phyloP scores from a whole-genome alignment of 2,888 invertebrate genomes.

The Erannis defoliaria region DNA sequence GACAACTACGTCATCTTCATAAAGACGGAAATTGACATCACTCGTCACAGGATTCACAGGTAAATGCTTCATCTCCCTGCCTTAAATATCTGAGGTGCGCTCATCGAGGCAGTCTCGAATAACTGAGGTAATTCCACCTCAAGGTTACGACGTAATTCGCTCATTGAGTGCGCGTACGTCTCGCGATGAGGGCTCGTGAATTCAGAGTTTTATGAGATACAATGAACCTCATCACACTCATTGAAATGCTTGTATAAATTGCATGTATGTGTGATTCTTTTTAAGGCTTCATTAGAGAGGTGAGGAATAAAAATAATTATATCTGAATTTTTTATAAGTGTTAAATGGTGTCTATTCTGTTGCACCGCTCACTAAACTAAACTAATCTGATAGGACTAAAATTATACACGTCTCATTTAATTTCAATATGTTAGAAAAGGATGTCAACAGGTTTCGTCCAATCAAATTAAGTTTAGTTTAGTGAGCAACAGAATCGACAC shows the following conservation, averaged over 20 bases:
- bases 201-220: conserved; percentile 19
- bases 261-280: conserved; percentile 8
- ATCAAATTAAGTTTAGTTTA: too few relatives aligned
- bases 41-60: conserved; percentile 4
- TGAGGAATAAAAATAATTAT: neutral
- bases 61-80: conserved; percentile 10
- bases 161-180: conserved; percentile 28
- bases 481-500: too few relatives aligned
- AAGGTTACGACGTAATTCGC: conserved; percentile 33
- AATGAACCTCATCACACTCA: conserved; percentile 31
- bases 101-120: conserved; percentile 15
- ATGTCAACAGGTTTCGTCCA: too few relatives aligned
- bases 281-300: neutral
- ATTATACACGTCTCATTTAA: too few relatives aligned
- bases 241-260: conserved; percentile 17
- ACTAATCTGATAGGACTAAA: too few relatives aligned
- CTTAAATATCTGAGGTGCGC: conserved; percentile 29
- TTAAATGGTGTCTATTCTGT: too few relatives aligned
- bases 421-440: too few relatives aligned
- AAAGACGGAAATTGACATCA: conserved; percentile 11
- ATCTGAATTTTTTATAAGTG: too few relatives aligned
- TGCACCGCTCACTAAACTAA: too few relatives aligned
- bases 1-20: neutral
- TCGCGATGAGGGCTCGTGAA: conserved; percentile 12
- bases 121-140: conserved; percentile 29